Base-by-base conservation (phyloP, 92 coral and sea anemone genomes). In the Paramuricea clavata region DNA sequence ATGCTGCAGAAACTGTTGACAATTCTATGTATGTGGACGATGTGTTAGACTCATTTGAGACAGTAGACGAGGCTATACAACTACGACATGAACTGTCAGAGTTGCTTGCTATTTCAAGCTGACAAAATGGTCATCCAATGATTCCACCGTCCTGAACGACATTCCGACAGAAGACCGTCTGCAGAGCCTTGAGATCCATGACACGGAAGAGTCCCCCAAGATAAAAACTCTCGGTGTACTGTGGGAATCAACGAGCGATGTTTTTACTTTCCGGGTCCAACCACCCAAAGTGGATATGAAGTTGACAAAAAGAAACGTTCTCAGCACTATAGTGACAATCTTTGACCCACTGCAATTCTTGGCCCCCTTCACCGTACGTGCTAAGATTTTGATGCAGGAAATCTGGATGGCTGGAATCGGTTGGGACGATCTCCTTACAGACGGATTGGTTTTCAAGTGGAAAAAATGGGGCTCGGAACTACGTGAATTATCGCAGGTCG, bases 381-480 rank as follows among this genome's bases (percentile, higher is more conserved):
- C 74, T 2, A 42, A 47, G 16, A 35, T 23, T 49, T 21, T 60
- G 41, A 81, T 81, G 85, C 75, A 81, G 27, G 85, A 60, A 22
- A 62, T 81, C 30, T 81, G 52, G 74, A 60, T n/a, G 9, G 85
- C 85, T 15, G 85, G 74, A 35, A 28, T 81, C 19, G 74, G 64
- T 22, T 81, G 85, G 85, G 74, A 81, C 59, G 70, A 81, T 15
- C 27, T 42, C 28, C 52, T 60, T 3, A 4, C 65, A 2, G 65
- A 57, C 65, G 65, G 17, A 3, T 25, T 57, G 30, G 17, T 57
- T 23, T 26, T 5, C 30, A 57, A 57, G 31, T 57, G 65, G 65
- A n/a, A 12, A 4, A n/a, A 12, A 57, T 57, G 65, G 65, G 65
- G 8, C 13, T 19, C 30, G 13, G 65, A 57, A 23, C 65, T 23